These are phyloP conservation scores for Zonotrichia albicollis DNA, from an alignment of 2,797 vertebrate species.

Conservation along the genomic window DNA sequence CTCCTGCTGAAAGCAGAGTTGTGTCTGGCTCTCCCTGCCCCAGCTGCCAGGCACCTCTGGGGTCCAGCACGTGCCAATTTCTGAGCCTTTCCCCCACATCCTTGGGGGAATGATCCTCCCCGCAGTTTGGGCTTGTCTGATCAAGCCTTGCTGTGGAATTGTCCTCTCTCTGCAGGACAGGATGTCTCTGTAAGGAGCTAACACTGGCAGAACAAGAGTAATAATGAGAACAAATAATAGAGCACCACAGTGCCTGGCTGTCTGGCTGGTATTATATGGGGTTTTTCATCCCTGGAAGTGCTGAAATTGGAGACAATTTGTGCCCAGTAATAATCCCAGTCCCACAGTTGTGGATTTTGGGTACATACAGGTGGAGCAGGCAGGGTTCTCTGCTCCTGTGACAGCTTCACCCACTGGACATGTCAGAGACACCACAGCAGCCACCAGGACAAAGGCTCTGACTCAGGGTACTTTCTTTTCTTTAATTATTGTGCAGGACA, in stretches of 20 bases:
- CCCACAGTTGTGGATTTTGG: neutral
- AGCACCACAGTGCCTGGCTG: neutral
- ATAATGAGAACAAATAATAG: neutral
- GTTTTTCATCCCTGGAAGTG: neutral
- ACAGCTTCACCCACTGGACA: neutral
- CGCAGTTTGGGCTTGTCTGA: too few species aligned
- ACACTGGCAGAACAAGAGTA: too few species aligned
- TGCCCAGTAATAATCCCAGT: too few species aligned
- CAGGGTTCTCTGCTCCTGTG: neutral
- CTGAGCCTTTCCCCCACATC: neutral
- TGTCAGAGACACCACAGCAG: neutral
- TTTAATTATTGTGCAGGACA: neutral
- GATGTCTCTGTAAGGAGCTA: neutral
- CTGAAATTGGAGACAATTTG: neutral
- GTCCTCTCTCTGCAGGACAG: neutral
- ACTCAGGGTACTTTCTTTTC: neutral
- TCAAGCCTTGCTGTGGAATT: too few species aligned
- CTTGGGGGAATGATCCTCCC: neutral
- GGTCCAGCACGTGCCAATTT: neutral
- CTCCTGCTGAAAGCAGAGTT: neutral
- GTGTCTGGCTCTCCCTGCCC: neutral
- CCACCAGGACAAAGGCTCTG: neutral
- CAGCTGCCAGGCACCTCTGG: neutral
- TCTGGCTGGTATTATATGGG: neutral
- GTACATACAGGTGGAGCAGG: accelerated